phyloP scores from a whole-genome alignment of 2,113 vertebrate species.

The Coracopsis vasa region DNA sequence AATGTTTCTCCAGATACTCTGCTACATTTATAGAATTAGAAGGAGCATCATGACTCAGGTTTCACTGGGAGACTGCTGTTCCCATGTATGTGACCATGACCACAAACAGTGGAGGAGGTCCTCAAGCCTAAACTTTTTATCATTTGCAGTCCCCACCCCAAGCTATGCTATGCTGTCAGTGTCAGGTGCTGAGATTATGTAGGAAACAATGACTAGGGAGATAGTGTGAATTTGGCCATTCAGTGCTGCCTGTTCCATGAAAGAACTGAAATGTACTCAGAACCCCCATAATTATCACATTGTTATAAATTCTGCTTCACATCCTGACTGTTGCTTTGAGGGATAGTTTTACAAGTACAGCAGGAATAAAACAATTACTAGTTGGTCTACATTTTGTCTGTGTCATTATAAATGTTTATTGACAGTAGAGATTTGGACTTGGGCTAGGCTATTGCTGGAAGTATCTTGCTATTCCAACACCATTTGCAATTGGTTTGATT shows the following conservation, averaged over 20 bases:
- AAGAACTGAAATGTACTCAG: neutral
- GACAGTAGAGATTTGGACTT: neutral
- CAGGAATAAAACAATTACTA: neutral
- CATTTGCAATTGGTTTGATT: neutral
- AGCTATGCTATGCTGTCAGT: neutral
- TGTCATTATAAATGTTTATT: neutral
- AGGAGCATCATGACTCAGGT: neutral
- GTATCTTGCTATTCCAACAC: neutral
- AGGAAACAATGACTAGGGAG: neutral
- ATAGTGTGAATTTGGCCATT: neutral
- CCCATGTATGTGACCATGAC: neutral
- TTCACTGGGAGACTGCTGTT: neutral
- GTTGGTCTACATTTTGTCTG: neutral
- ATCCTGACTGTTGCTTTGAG: neutral
- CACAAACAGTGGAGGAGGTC: neutral
- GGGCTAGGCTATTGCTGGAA: neutral
- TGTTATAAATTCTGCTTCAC: neutral
- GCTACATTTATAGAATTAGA: neutral
- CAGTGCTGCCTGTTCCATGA: neutral
- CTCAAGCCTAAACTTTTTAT: neutral
- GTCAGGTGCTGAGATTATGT: neutral
- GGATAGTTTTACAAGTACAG: neutral
- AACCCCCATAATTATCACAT: neutral
- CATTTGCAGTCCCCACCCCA: neutral
- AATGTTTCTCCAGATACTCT: neutral